Evolutionary conservation across 2,113 vertebrate genomes (phyloP).

Genomic region (Dermatemys mawii): DNA sequence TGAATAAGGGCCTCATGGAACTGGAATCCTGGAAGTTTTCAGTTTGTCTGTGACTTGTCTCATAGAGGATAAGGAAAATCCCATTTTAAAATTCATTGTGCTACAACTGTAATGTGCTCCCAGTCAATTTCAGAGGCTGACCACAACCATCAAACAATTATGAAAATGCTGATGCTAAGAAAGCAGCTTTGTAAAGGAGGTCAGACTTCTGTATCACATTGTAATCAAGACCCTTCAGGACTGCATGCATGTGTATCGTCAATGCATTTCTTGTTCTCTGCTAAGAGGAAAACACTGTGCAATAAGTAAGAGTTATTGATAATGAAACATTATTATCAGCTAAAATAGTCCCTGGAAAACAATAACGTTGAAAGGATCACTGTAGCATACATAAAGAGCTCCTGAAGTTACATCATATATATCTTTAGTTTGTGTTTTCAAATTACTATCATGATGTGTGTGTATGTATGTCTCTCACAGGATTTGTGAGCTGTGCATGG

Average conservation of each 20-base stretch:
- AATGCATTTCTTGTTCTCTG: conserved; percentile 13
- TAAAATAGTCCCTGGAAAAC: not conserved
- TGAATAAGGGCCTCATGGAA: not conserved
- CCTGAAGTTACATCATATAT: not conserved
- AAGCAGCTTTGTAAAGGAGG: not conserved
- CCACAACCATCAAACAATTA: not conserved
- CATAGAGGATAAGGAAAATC: not conserved
- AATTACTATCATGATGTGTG: not conserved
- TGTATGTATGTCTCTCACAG: not conserved
- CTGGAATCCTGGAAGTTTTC: conserved; percentile 25
- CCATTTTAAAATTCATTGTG: not conserved
- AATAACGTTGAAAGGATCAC: not conserved
- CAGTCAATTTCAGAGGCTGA: not conserved
- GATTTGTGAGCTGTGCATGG: not conserved
- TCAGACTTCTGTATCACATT: not conserved
- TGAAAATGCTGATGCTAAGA: accelerated
- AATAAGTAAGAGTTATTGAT: not conserved
- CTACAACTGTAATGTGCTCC: not conserved
- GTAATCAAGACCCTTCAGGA: not conserved
- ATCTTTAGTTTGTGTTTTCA: accelerated
- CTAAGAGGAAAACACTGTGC: not conserved
- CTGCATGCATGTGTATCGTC: conserved; percentile 34
- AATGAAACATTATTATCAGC: not conserved
- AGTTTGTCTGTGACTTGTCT: not conserved
- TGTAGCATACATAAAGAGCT: accelerated